Base-by-base conservation (phyloP, 2,888 invertebrate genomes). In the Sthenelais limicola region DNA sequence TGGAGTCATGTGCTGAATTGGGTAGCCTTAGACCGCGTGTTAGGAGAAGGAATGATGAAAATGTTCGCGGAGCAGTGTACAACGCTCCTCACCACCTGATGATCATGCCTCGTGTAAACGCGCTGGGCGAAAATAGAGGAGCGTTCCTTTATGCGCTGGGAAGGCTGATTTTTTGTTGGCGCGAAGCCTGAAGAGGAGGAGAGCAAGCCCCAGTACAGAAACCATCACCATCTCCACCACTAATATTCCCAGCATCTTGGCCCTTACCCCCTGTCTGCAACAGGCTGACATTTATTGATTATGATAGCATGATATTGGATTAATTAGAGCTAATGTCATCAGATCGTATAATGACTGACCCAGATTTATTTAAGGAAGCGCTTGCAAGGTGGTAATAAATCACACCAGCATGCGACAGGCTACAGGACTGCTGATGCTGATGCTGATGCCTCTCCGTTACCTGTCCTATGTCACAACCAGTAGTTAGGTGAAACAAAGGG, bases 91-190 rank as follows among this genome's bases (percentile, higher is more conserved):
- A 43, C 35, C 62, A 62, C 62, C 62, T 62, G 62, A 54, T 54
- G 54, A 54, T 54, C 54, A 12, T 5, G 30, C 12, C 62, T n/a
- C 62, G 3, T 24, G 62, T 21, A 26, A 35, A 35, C 35, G 21
- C n/a, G 62, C n/a, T 43, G 43, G 38, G 62, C 62, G 62, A 62
- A 35, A 62, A 62, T 38, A 62, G 38, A 26, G 62, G 38, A 62
- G 43, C n/a, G n/a, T 62, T 35, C 62, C 62, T 62, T 54, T 54
- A 54, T 54, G 54, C n/a, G 5, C 5, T 12, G 28, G 30, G 54
- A 28, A 30, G 26, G 28, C 7, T 7, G 7, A 32, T n/a, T 26
- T 54, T 54, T 54, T 26, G 24, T 28, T 26, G 54, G 54, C 54
- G 54, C 54, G 54, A 54, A 54, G n/a, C n/a, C n/a, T 32, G 54